These are phyloP conservation scores for Pyrochroa serraticornis DNA, from an alignment of 2,888 invertebrate species.

Conservation along the genomic window DNA sequence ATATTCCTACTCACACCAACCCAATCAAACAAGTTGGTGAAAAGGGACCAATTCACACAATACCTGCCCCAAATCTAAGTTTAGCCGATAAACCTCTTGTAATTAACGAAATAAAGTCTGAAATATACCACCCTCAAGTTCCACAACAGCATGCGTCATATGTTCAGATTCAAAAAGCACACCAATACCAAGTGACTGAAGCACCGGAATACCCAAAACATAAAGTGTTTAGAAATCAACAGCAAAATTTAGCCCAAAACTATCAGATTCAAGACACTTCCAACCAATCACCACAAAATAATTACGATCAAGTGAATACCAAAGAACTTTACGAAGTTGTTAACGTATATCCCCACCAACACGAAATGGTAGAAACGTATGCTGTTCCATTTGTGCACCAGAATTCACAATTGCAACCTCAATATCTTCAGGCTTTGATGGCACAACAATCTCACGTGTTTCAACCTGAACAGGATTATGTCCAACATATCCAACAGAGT, in stretches of 20 bases:
- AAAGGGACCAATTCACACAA: conserved; percentile 82
- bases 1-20: conserved; percentile 49
- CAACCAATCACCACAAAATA: background rate
- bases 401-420: conserved; percentile 53
- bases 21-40: conserved; percentile 56
- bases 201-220: conserved; percentile 47
- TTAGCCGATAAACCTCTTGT: conserved; percentile 68
- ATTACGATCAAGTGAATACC: conserved; percentile 22
- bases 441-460: conserved; percentile 36
- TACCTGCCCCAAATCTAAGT: conserved; percentile 83
- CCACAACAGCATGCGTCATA: conserved; percentile 13
- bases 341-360: conserved; percentile 27
- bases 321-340: conserved; percentile 34
- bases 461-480: conserved; percentile 53
- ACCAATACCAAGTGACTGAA: conserved; percentile 64
- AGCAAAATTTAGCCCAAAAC: too few species aligned
- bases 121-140: conserved; percentile 20
- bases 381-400: conserved; percentile 58
- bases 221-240: background rate
- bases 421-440: conserved; percentile 36
- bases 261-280: background rate
- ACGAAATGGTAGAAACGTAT: conserved; percentile 59
- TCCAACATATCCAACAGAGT: conserved; percentile 46
- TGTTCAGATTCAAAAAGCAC: conserved; percentile 32
- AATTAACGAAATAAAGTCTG: conserved; percentile 50